A percentile compares a stretch with the other conserved stretches of the same genome.
Evolutionary conservation across 2,888 invertebrate species (phyloP).

Genomic region (Habrosyne pyritoides): DNA sequence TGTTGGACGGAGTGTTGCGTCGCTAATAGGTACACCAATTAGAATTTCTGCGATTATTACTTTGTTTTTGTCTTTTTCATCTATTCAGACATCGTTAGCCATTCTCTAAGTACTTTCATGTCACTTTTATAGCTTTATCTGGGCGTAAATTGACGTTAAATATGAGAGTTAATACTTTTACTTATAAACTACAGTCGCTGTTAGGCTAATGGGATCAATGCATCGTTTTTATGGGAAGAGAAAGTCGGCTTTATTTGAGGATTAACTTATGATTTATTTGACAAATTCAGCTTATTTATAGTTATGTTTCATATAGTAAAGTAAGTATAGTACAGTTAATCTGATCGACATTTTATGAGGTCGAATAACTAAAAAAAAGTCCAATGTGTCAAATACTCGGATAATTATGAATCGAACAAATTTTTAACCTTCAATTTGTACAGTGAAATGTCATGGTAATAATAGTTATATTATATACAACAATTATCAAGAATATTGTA

Average conservation of each 20-base stretch:
- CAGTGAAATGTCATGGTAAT: too few species aligned
- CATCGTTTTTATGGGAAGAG: neutral
- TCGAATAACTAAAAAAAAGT: too few species aligned
- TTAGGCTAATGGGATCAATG: neutral
- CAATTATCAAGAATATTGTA: too few species aligned
- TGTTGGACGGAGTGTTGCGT: neutral
- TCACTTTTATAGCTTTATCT: constrained; percentile 48
- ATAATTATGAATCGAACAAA: too few species aligned
- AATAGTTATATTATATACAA: too few species aligned
- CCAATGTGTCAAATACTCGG: too few species aligned
- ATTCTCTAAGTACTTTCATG: constrained; percentile 39
- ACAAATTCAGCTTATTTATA: too few species aligned
- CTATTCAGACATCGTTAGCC: constrained; percentile 33
- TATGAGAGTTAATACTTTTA: constrained; percentile 36
- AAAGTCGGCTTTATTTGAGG: neutral
- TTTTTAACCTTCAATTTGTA: too few species aligned
- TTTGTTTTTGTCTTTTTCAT: constrained; percentile 45
- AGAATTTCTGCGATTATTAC: constrained; percentile 26
- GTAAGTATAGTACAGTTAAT: too few species aligned
- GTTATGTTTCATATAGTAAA: too few species aligned
- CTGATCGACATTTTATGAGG: too few species aligned
- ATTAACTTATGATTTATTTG: neutral
- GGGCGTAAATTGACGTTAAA: constrained; percentile 50
- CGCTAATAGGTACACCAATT: neutral
- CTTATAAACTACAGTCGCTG: neutral